These are phyloP conservation scores for Ganaspis brasiliensis DNA, from an alignment of 2,888 invertebrate genomes.

Conservation along the genomic window DNA sequence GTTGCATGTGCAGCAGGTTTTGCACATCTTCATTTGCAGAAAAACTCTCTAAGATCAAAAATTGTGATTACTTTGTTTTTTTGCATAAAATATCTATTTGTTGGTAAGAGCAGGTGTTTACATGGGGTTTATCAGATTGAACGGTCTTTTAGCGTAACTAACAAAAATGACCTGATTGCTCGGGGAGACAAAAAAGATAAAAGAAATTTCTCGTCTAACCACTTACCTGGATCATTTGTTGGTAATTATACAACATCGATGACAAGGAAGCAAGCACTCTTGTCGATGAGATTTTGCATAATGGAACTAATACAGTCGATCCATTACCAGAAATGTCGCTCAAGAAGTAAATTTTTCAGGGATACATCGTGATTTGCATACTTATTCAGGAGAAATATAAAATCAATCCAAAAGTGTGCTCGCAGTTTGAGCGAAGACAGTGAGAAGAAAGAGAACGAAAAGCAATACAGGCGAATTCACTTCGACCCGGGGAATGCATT, in stretches of 20 bases:
- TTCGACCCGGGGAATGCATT: slow-evolving; percentile 61
- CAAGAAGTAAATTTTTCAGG: slow-evolving; percentile 49
- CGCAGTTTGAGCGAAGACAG: slow-evolving; percentile 35
- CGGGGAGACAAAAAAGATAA: slow-evolving; percentile 36
- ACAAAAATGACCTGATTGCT: slow-evolving; percentile 44
- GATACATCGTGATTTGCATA: slow-evolving; percentile 61
- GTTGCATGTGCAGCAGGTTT: neutral
- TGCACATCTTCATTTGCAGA: neutral
- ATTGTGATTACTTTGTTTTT: neutral
- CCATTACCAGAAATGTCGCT: slow-evolving; percentile 49
- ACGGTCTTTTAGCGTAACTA: neutral
- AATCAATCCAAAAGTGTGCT: slow-evolving; percentile 65
- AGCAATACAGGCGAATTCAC: slow-evolving; percentile 59
- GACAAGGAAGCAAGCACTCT: slow-evolving; percentile 51
- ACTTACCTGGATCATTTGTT: slow-evolving; percentile 51
- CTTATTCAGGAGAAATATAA: slow-evolving; percentile 65
- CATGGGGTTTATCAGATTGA: slow-evolving; percentile 3
- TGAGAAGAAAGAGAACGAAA: slow-evolving; percentile 38
- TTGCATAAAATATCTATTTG: slow-evolving; percentile 3
- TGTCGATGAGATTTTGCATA: slow-evolving; percentile 58
- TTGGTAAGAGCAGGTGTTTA: neutral
- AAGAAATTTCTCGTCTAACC: neutral
- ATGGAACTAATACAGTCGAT: slow-evolving; percentile 59
- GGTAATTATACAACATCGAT: slow-evolving; percentile 53
- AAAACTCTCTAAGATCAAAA: neutral